Conservation (phyloP, 2,888 invertebrate species). For the Dorcus parallelipipedus region DNA sequence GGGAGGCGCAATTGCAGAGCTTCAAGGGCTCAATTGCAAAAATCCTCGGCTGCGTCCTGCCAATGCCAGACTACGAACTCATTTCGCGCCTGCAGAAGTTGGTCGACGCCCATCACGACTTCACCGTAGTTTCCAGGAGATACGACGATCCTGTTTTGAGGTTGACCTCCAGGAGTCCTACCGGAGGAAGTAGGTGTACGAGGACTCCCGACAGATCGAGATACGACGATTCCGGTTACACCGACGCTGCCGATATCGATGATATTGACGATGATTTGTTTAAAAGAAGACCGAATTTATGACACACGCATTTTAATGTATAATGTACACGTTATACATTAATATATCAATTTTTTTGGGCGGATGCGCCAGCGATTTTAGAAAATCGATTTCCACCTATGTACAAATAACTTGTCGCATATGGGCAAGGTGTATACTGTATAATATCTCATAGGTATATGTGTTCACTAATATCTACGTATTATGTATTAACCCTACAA, state of each 20-base stretch:
- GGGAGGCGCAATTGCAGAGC: slow-evolving; percentile 74
- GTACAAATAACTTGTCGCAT: too few relatives aligned
- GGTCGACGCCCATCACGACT: slow-evolving; percentile 83
- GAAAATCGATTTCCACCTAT: too few relatives aligned
- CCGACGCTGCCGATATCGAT: slow-evolving; percentile 65
- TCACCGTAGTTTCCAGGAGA: slow-evolving; percentile 76
- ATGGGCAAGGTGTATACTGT: too few relatives aligned
- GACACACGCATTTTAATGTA: slow-evolving; percentile 45
- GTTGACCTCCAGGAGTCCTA: slow-evolving; percentile 56
- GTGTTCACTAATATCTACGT: too few relatives aligned
- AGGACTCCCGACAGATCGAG: slow-evolving; percentile 54
- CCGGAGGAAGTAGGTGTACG: slow-evolving; percentile 52
- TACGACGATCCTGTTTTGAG: slow-evolving; percentile 59
- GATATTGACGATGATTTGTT: slow-evolving; percentile 67
- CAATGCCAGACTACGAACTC: slow-evolving; percentile 60
- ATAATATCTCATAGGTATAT: too few relatives aligned
- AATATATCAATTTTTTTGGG: too few relatives aligned
- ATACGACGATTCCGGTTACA: slow-evolving; percentile 71
- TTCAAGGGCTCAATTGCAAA: slow-evolving; percentile 63
- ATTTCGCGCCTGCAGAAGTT: slow-evolving; percentile 72
- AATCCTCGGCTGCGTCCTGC: slow-evolving; percentile 53
- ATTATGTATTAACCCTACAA: too few relatives aligned
- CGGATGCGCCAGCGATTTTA: too few relatives aligned
- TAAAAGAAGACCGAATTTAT: slow-evolving; percentile 56
- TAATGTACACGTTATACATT: too few relatives aligned